Percentiles rank a stretch among this genome's conserved stretches.
phyloP scores from a whole-genome alignment of 2,113 vertebrate genomes.

The Regulus satrapa region DNA sequence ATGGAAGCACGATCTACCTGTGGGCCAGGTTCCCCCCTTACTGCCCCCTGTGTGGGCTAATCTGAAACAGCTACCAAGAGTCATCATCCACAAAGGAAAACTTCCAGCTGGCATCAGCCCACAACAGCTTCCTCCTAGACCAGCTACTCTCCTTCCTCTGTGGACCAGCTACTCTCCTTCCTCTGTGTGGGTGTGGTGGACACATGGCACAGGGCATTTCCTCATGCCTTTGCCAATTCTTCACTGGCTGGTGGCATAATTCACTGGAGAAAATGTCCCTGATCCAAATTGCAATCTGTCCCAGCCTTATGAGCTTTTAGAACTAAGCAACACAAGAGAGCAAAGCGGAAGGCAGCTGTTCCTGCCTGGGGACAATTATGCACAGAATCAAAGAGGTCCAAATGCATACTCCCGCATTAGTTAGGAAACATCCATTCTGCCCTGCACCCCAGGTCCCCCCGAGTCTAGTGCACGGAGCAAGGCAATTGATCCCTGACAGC shows the following conservation, averaged over 20 bases:
- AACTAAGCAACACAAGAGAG: background rate
- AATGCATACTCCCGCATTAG: background rate
- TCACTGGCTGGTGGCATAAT: background rate
- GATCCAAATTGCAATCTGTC: background rate
- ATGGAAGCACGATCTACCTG: background rate
- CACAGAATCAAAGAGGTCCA: background rate
- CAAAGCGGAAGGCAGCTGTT: background rate
- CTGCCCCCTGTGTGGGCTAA: background rate
- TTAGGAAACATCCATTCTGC: background rate
- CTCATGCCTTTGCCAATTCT: background rate
- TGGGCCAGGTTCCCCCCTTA: background rate
- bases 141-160: background rate
- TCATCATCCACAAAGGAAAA: background rate
- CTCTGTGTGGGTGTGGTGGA: background rate
- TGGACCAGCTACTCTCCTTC: background rate
- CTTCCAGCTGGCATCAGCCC: background rate
- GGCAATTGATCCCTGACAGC: background rate
- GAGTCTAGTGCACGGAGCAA: background rate
- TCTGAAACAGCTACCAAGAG: background rate
- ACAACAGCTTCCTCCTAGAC: background rate
- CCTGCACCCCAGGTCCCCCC: rapidly evolving
- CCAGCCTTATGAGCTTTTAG: background rate
- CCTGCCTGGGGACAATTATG: background rate
- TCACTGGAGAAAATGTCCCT: background rate
- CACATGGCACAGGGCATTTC: background rate